Base-by-base conservation (phyloP, 2,797 vertebrate genomes). In the Sebastes trivittatus region DNA sequence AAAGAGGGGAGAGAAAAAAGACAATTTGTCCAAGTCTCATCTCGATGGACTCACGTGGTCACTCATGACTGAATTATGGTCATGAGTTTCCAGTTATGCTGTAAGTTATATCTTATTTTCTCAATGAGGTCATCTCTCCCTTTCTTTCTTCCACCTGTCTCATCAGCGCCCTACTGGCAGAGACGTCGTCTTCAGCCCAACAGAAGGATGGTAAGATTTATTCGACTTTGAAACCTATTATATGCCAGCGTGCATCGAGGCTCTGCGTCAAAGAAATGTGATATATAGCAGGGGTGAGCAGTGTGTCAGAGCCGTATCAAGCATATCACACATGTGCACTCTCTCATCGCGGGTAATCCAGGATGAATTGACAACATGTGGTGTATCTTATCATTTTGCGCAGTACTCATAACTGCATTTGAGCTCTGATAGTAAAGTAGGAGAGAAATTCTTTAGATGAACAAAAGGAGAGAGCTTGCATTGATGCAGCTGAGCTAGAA, bases 181-280 rank as follows among this genome's bases (percentile, higher is more conserved):
- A 67, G 62, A 68, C 65, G 68, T 29, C n/a, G 20, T 69, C 72
- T 36, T 29, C 34, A 77, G 77, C 65, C 46, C 34, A 64, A 65
- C 80, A 89, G 72, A 75, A 76, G 82, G 75, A 86, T 7, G 61
- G 25, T 52, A 4, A 86, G 91, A 94, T 94, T 93, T 94, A 94
- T 87, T 75, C 64, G 52, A 80, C 82, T 89, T 83, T 83, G 81
- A 88, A 87, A 77, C 58, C 87, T 71, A 70, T 92, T 88, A 87
- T 74, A 82, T 69, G 66, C 77, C 74, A 79, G 81, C 11, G 16
- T 18, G 82, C 83, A 83, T 77, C 81, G 30, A 73, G 75, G 91
- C 77, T 80, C 58, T 2, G 80, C 85, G 86, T 92, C 90, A 89
- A 90, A 92, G 82, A 85, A 72, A 74, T 34, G 58, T 89, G 80